Percentiles rank a stretch among this genome's conserved stretches.
Conservation (phyloP, 2,888 invertebrate species). For the Tupiocoris notatus region DNA sequence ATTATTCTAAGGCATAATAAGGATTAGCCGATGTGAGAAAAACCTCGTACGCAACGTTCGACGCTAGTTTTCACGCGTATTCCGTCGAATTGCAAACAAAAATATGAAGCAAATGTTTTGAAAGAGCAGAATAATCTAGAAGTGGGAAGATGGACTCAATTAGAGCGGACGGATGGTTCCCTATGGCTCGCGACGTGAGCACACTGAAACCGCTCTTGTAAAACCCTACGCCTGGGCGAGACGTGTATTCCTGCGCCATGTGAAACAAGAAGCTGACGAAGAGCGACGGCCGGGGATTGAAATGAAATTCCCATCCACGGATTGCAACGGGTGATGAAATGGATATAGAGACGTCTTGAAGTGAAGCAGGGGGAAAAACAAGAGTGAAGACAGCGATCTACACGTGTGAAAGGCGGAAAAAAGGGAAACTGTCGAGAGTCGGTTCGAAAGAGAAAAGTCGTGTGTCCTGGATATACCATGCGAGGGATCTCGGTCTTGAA, state of each 20-base stretch:
- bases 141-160: conserved; percentile 33
- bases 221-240: not conserved
- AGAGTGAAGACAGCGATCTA: conserved; percentile 29
- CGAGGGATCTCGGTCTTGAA: not conserved
- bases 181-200: conserved; percentile 13
- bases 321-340: conserved; percentile 33
- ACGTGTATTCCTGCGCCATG: conserved; percentile 22
- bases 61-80: not conserved
- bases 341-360: conserved; percentile 23
- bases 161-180: conserved; percentile 10
- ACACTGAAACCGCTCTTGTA: conserved; percentile 12
- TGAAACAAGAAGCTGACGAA: conserved; percentile 15
- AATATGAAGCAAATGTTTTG: conserved; percentile 18
- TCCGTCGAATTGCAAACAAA: not conserved
- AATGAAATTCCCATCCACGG: conserved; percentile 16
- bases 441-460: conserved; percentile 20
- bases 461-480: conserved; percentile 22
- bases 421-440: conserved; percentile 29
- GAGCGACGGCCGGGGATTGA: conserved; percentile 7
- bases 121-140: conserved; percentile 20
- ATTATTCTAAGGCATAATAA: too few relatives aligned
- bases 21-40: too few relatives aligned
- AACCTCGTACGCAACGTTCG: not conserved
- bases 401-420: conserved; percentile 34
- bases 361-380: conserved; percentile 19